These are phyloP conservation scores for Cephalopterus ornatus DNA, from an alignment of 2,113 vertebrate species.

Conservation along the genomic window DNA sequence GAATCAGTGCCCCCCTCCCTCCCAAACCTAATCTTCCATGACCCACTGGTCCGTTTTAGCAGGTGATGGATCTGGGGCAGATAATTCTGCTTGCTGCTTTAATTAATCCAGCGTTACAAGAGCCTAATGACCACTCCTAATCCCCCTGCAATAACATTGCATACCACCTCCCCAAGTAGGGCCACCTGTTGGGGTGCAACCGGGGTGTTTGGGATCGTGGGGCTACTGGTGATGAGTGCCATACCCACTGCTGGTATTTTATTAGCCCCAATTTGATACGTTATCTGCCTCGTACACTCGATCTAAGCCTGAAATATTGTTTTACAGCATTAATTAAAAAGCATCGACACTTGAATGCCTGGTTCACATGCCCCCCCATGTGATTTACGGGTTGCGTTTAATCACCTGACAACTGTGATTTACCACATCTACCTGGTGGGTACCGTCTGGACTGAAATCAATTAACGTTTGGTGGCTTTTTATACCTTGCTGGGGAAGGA, in stretches of 20 bases:
- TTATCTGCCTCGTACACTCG: accelerated
- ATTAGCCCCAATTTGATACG: conserved; percentile 8
- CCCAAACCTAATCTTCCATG: neutral
- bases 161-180: neutral
- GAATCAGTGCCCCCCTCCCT: accelerated
- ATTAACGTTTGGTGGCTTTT: neutral
- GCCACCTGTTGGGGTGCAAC: neutral
- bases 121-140: neutral
- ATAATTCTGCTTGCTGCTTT: neutral
- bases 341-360: neutral
- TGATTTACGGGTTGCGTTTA: neutral
- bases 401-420: conserved; percentile 15
- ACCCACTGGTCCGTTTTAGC: neutral
- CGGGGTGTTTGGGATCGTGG: neutral
- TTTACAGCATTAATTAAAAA: conserved; percentile 49
- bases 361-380: neutral
- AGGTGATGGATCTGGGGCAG: neutral
- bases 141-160: conserved; percentile 36
- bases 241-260: neutral
- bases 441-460: neutral
- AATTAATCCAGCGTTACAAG: conserved; percentile 23
- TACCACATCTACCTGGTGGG: conserved; percentile 32
- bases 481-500: neutral
- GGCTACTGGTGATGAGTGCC: neutral
- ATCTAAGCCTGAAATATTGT: conserved; percentile 17